These are phyloP conservation scores for Lophura nycthemera DNA, from an alignment of 2,113 vertebrate genomes.

Conservation along the genomic window DNA sequence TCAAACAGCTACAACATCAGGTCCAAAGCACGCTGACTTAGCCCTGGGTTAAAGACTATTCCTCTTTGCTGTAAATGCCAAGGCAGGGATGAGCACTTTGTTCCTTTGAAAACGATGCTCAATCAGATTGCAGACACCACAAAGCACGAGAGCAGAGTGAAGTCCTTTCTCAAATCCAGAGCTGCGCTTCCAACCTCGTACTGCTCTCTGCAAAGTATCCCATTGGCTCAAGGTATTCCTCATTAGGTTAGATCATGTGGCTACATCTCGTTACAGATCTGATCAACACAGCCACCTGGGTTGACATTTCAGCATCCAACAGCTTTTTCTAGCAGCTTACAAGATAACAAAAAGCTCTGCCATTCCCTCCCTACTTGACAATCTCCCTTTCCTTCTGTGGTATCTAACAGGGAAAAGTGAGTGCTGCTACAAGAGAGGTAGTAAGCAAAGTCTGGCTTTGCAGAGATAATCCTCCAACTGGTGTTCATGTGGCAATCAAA, in stretches of 20 bases:
- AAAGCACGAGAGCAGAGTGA: not conserved
- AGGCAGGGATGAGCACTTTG: not conserved
- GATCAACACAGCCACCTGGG: not conserved
- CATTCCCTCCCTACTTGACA: not conserved
- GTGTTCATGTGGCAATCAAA: not conserved
- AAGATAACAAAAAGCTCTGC: not conserved
- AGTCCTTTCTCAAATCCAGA: not conserved
- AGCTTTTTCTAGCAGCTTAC: not conserved
- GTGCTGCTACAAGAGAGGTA: conserved; percentile 24
- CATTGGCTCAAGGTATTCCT: not conserved
- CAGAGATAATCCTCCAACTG: not conserved
- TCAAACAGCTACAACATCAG: not conserved
- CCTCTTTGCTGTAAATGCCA: conserved; percentile 53
- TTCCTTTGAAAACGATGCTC: not conserved
- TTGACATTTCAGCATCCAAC: not conserved
- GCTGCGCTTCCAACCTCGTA: not conserved
- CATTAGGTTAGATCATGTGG: not conserved
- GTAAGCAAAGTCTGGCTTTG: not conserved
- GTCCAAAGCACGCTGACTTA: not conserved
- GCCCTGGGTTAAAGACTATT: not conserved
- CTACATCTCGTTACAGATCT: not conserved
- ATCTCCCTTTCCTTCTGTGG: not conserved
- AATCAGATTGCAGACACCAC: not conserved
- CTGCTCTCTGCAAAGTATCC: not conserved
- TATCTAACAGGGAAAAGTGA: not conserved